Evolutionary conservation across 2,797 vertebrate species (phyloP), one percentile per base, ranked within the genome.

Genomic region (Austrolebias charrua): DNA sequence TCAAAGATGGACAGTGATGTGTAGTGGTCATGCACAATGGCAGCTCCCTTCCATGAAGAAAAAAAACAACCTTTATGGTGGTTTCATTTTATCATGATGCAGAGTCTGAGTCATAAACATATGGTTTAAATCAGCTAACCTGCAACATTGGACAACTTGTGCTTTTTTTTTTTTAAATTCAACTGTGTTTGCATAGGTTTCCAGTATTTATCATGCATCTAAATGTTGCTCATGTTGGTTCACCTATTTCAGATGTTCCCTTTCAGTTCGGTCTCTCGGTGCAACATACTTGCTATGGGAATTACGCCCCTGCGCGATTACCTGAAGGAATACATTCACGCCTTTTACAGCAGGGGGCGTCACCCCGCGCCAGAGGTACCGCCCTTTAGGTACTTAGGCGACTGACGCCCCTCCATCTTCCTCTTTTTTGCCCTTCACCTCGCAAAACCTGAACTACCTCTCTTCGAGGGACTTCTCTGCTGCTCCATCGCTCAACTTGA

Each of bases 1-100:
- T 49, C 8, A 70, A 55, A 63, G 40, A 48, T n/a, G 42, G 40
- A 33, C 54, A 14, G 42, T 1, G 13, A 24, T n/a, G 40, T 31
- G 33, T 14, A 4, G 9, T 24, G 44, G 49, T 28, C 16, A 20
- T 50, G 24, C 44, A 40, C 51, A 51, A 45, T 8, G 53, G 57
- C n/a, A 6, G 42, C 29, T 31, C 45, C 14, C 40, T 50, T 56
- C 46, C 35, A 29, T 1, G 28, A 1, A 15, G 35, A 33, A 10
- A 61, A n/a, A 35, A n/a, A 8, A 24, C 24, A 18, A 9, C 3
- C 3, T 46, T 47, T 20, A 11, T 38, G 35, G 35, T 38, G 9
- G 35, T 38, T n/a, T 6, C 9, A 38, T 12, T 14, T 45, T 3
- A 18, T 51, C n/a, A 63, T 19, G 15, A 20, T 53, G 59, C 14